phyloP scores from a whole-genome alignment of 2,888 invertebrate species.

The Watsonalla cultraria region DNA sequence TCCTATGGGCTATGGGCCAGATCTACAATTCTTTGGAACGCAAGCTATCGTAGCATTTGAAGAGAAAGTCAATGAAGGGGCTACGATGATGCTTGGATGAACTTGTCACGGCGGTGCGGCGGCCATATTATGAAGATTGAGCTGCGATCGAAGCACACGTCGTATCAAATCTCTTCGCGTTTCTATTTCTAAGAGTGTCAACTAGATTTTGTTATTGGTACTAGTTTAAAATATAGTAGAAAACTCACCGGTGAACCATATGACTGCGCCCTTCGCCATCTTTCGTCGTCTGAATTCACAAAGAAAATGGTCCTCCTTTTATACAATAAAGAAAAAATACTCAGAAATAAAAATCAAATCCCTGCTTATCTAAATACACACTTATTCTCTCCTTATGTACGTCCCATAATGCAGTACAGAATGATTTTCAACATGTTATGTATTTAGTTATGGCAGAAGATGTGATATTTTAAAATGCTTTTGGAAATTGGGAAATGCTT shows the following conservation, averaged over 20 bases:
- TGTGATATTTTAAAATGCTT: background rate
- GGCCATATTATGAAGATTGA: too few relatives aligned
- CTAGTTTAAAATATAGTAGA: too few relatives aligned
- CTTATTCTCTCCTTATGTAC: background rate
- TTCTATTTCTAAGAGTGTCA: too few relatives aligned
- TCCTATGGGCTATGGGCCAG: too few relatives aligned
- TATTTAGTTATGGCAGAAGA: background rate
- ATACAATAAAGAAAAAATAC: slow-evolving; percentile 14
- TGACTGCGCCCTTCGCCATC: slow-evolving; percentile 55
- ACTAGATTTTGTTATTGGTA: too few relatives aligned
- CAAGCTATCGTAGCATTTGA: too few relatives aligned
- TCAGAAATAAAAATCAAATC: background rate
- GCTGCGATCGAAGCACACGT: too few relatives aligned
- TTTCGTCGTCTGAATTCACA: slow-evolving; percentile 43
- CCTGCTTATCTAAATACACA: background rate
- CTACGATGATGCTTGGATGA: too few relatives aligned
- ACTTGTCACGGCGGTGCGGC: too few relatives aligned
- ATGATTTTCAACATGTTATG: background rate
- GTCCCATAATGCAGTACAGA: background rate
- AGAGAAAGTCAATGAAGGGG: too few relatives aligned
- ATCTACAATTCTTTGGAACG: too few relatives aligned
- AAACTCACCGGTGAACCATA: slow-evolving; percentile 63
- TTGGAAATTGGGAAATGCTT: background rate
- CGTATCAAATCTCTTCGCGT: too few relatives aligned
- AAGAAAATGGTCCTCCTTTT: slow-evolving; percentile 16